Percentiles rank a stretch among this genome's conserved stretches.
Conservation (phyloP, 2,113 vertebrate genomes). For the Catharus fuscescens region DNA sequence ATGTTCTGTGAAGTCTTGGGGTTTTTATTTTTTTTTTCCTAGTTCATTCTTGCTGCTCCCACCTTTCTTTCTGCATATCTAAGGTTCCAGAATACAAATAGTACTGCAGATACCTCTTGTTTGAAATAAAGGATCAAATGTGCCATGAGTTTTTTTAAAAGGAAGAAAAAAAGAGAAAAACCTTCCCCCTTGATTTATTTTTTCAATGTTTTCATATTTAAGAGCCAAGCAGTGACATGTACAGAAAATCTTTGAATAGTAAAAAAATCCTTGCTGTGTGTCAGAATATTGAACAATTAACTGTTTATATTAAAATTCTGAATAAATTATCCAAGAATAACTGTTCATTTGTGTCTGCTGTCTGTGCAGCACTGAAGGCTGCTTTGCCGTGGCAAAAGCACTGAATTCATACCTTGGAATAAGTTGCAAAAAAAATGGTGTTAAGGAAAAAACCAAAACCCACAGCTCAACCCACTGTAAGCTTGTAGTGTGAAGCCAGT, state of each 20-base stretch:
- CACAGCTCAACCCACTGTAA: not conserved
- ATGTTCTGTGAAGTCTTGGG: not conserved
- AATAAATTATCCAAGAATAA: slow-evolving; percentile 89
- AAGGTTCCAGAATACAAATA: slow-evolving; percentile 61
- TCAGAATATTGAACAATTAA: slow-evolving; percentile 94
- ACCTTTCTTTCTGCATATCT: slow-evolving; percentile 50
- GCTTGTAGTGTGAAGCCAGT: not conserved
- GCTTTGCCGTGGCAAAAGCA: not conserved
- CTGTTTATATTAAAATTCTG: slow-evolving; percentile 97
- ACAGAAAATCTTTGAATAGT: slow-evolving; percentile 86
- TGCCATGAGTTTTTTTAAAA: slow-evolving; percentile 72
- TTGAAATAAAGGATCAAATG: slow-evolving; percentile 76
- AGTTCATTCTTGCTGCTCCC: slow-evolving; percentile 12
- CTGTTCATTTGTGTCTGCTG: slow-evolving; percentile 2
- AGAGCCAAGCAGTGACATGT: slow-evolving; percentile 90
- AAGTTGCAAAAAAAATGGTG: not conserved
- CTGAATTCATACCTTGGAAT: fast-evolving
- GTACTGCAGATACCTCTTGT: slow-evolving; percentile 68
- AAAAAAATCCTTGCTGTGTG: slow-evolving; percentile 86
- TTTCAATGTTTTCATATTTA: slow-evolving; percentile 86
- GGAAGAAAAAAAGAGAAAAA: slow-evolving; percentile 51
- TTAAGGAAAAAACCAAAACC: not conserved
- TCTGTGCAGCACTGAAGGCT: not conserved
- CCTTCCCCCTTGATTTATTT: slow-evolving; percentile 77
- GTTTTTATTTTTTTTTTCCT: not conserved